Evolutionary conservation across 2,888 invertebrate genomes (phyloP).

Genomic region (Metalampra italica): DNA sequence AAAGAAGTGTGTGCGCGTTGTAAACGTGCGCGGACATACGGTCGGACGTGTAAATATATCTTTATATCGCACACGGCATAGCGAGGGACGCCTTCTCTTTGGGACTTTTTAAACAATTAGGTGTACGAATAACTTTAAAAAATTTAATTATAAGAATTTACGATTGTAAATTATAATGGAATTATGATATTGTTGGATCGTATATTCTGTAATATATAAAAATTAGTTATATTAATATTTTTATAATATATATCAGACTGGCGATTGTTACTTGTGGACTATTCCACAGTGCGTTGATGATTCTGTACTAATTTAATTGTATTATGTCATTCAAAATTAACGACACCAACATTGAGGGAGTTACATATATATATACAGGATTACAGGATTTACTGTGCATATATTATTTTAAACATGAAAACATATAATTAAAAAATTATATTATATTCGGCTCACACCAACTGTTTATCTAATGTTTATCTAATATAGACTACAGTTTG

Average conservation of each 20-base stretch:
- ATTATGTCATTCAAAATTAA: no score
- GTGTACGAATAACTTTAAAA: conserved; percentile 37
- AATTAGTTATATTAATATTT: conserved; percentile 47
- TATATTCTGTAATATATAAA: conserved; percentile 55
- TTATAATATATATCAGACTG: conserved; percentile 57
- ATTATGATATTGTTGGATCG: conserved; percentile 71
- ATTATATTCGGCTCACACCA: no score
- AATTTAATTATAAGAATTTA: conserved; percentile 54
- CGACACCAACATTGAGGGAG: no score
- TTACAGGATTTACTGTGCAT: no score
- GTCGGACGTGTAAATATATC: conserved; percentile 38
- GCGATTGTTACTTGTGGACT: conserved; percentile 31
- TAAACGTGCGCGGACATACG: conserved; percentile 33
- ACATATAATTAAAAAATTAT: no score
- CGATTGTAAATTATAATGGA: conserved; percentile 67
- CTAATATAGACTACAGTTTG: no score
- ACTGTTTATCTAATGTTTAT: no score
- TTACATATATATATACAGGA: no score
- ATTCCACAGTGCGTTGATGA: conserved; percentile 32
- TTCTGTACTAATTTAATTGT: no score
- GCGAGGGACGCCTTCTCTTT: conserved; percentile 7
- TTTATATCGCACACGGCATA: conserved; percentile 14
- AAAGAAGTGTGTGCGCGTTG: conserved; percentile 29
- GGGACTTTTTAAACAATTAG: conserved; percentile 34
- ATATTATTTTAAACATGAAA: no score